A percentile compares a stretch with the other conserved stretches of the same genome.
These are phyloP conservation scores for Cuniculus paca DNA, from an alignment of 2,797 vertebrate species.

Conservation along the genomic window DNA sequence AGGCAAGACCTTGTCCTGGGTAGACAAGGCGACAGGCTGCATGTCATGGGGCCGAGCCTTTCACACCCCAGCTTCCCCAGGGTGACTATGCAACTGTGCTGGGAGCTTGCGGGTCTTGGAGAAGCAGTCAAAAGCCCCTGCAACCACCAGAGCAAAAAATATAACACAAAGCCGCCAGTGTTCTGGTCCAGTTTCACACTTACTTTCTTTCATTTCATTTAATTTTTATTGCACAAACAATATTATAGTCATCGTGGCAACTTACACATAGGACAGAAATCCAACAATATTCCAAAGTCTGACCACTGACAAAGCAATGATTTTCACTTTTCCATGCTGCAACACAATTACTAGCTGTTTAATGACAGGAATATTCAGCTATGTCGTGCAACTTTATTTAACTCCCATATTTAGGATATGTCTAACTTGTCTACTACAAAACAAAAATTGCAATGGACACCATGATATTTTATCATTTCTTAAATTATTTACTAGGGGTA, in stretches of 20 bases:
- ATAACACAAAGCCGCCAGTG: not conserved
- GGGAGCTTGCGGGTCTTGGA: not conserved
- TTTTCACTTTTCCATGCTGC: not conserved
- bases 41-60: not conserved
- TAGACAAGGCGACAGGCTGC: not conserved
- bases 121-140: not conserved
- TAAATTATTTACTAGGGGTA: not conserved
- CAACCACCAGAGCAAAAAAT: not conserved
- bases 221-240: conserved; percentile 35
- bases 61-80: not conserved
- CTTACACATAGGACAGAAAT: not conserved
- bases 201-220: conserved; percentile 43
- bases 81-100: not conserved
- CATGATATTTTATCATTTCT: not conserved
- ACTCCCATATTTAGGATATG: not conserved
- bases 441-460: not conserved
- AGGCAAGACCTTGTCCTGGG: not conserved
- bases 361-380: not conserved
- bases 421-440: conserved; percentile 1
- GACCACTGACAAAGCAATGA: conserved; percentile 9
- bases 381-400: not conserved
- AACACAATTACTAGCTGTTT: not conserved
- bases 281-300: not conserved
- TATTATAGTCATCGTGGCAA: not conserved
- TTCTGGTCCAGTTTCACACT: not conserved